Evolutionary conservation across 23 tunicate genomes (phyloP), one percentile per base, ranked within the genome.

Genomic region (Clavelina lepadiformis): DNA sequence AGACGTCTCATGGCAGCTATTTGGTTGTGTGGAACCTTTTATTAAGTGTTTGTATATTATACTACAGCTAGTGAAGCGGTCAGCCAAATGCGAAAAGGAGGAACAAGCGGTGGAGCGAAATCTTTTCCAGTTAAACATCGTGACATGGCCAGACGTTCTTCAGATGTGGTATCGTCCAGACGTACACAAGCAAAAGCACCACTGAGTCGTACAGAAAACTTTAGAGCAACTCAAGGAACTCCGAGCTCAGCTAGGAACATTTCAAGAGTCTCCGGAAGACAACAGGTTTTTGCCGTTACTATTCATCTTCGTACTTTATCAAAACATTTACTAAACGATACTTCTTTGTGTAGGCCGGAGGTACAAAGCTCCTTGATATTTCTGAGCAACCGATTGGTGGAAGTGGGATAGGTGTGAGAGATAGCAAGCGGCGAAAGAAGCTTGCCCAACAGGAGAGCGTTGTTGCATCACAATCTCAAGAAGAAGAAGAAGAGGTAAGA

Each of bases 341-440:
- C 7, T 53, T 63, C 38, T 36, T 28, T n/a, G 34, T 66, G 21
- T 28, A 75, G 72, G 81, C 76, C 5, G 70, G 98, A 33, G 98
- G 98, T 30, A 91, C 98, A 3, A 91, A 91, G 64, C 38, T 91
- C 45, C 67, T 91, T 15, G 98, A 91, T 59, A 91, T 91, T 34
- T 76, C 91, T 2, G 98, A 91, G 65, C 96, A 88, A 46, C 96
- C 96, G 30, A 56, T 88, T 34, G 79, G 76, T 37, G 88, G 79
- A 20, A 68, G 79, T 63, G 88, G 75, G 26, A 69, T 81, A 35
- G 76, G 88, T 1, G 69, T 44, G 0, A 46, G 88, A 30, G 96
- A 88, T 28, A 70, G 68, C 47, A 88, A 81, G 63, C 35, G 88
- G 34, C 45, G 96, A 38, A 88, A 88, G 88, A 86, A 86, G 58